A percentile compares a stretch with the other conserved stretches of the same genome.
Evolutionary conservation across 1,140 invertebrate species (phyloP).

Genomic region (Sycophaga agraensis): DNA sequence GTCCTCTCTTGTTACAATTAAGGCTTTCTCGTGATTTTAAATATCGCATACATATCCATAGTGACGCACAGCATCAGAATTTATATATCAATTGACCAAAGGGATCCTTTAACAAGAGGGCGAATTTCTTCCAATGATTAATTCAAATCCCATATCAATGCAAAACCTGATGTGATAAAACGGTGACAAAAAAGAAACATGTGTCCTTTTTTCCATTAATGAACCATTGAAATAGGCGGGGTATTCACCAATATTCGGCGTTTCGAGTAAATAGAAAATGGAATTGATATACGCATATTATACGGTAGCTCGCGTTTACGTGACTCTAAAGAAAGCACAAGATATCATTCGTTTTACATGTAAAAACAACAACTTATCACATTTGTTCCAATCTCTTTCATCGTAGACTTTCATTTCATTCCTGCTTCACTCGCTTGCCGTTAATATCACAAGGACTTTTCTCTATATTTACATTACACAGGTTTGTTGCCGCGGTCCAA

Average conservation of each 20-base stretch:
- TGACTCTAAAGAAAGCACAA: neutral
- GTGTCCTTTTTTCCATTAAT: neutral
- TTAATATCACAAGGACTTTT: conserved; percentile 27
- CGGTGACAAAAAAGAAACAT: neutral
- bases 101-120: neutral
- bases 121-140: no score
- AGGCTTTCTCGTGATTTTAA: conserved; percentile 20
- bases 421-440: neutral
- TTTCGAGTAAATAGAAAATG: neutral
- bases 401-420: neutral
- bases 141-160: neutral
- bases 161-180: neutral
- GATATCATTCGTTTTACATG: neutral
- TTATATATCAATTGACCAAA: conserved; percentile 1
- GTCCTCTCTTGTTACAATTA: neutral
- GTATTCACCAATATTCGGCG: neutral
- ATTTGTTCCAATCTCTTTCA: neutral
- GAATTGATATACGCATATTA: no score
- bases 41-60: conserved; percentile 4
- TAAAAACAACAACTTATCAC: conserved; percentile 16
- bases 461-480: conserved; percentile 18
- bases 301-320: neutral
- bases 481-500: conserved; percentile 12
- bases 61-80: neutral
- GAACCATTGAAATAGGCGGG: no score